phyloP scores from a whole-genome alignment of 2,113 vertebrate genomes.

The Cephalopterus ornatus region DNA sequence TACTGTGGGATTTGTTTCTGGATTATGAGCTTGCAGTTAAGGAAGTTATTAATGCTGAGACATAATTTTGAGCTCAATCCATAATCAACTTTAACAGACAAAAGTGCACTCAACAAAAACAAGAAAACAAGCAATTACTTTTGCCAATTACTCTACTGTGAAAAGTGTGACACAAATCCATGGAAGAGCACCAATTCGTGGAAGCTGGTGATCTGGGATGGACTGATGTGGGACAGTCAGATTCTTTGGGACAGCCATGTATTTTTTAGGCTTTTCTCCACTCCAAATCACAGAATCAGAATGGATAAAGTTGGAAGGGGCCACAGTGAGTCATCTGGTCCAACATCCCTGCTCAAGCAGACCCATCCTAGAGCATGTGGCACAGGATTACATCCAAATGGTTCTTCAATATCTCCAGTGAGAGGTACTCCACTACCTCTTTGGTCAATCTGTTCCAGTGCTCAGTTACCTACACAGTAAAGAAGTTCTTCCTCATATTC shows the following conservation, averaged over 20 bases:
- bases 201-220: background rate
- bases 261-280: background rate
- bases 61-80: background rate
- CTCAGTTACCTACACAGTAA: background rate
- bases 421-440: background rate
- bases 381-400: background rate
- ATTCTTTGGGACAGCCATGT: background rate
- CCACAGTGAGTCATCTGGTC: background rate
- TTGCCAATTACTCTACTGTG: background rate
- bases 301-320: background rate
- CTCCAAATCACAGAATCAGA: background rate
- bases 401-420: background rate
- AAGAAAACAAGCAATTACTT: background rate
- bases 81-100: background rate
- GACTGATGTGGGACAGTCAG: background rate
- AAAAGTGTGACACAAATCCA: background rate
- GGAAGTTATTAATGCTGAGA: background rate
- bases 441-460: background rate
- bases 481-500: background rate
- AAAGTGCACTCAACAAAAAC: background rate
- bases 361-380: background rate
- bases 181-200: rapidly evolving
- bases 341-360: background rate
- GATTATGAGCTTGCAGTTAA: background rate
- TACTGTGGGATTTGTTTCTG: background rate